A percentile compares a stretch with the other conserved stretches of the same genome.
These are phyloP conservation scores for Hexactinellida sp. DNA, from an alignment of 37 sponge, comb jelly and placozoan species.

Conservation along the genomic window DNA sequence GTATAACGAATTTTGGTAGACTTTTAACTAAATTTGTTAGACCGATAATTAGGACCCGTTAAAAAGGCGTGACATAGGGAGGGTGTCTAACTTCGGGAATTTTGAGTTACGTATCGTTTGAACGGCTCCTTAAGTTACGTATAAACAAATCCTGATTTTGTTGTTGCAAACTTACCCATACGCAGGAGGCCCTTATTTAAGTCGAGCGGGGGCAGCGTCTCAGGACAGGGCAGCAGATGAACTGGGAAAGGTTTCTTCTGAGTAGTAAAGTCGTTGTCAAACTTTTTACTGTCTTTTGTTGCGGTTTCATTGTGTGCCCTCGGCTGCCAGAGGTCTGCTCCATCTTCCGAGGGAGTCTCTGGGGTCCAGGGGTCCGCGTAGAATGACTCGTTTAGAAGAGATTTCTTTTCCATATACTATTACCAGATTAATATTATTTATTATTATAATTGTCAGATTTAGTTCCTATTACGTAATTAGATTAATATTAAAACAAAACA, in stretches of 20 bases:
- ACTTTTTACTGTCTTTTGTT: background rate
- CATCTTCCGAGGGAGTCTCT: slow-evolving; percentile 13
- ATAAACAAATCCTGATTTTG: no score
- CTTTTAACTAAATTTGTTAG: no score
- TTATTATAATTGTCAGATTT: no score
- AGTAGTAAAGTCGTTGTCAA: background rate
- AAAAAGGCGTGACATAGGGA: no score
- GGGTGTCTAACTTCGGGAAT: no score
- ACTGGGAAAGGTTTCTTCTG: background rate
- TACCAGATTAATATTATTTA: no score
- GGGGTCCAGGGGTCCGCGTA: slow-evolving; percentile 1
- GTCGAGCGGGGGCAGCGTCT: background rate
- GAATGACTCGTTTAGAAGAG: background rate
- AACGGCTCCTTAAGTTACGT: no score
- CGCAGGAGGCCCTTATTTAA: background rate
- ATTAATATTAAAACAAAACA: no score
- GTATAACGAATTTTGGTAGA: no score
- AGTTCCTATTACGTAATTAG: no score
- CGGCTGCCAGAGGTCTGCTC: background rate
- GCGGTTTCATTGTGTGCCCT: background rate
- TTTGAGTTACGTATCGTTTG: no score
- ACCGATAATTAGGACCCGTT: no score
- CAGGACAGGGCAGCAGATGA: background rate
- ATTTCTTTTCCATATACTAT: background rate
- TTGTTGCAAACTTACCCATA: slow-evolving; percentile 14